Base-by-base conservation (phyloP, 2,113 vertebrate species). In the Caranx melampygus region DNA sequence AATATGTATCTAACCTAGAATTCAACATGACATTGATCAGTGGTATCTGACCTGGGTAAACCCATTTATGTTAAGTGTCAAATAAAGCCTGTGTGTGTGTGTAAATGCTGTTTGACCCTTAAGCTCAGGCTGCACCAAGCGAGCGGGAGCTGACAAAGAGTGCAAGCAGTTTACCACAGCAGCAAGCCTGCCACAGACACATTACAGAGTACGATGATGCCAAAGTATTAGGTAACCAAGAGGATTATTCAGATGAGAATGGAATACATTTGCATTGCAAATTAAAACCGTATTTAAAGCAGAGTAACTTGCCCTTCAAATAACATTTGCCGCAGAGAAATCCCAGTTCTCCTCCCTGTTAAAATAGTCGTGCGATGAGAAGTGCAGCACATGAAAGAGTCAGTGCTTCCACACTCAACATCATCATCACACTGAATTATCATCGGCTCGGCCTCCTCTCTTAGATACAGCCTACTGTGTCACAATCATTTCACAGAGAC, bases 261-360 rank as follows among this genome's bases (percentile, higher is more conserved):
- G 51, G 31, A 49, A 60, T 6, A 44, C 44, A 92, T 94, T 90
- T 91, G 92, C 93, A 92, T 87, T 93, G 89, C 89, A 92, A 89
- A 94, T 92, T 44, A 75, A 60, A 74, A 58, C 79, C 14, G 78
- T 82, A 88, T 85, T 93, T 91, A 90, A 90, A 93, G 82, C 78
- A 75, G 88, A 87, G 85, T 73, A 88, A 87, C 89, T 72, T 91
- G 90, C 85, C 91, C 91, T 94, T 94, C 87, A 91, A 90, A 91
- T 91, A 92, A 92, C 91, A 92, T 92, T 87, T 92, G 89, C 88
- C 82, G 83, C 52, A 55, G 70, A 89, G 86, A 84, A 80, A 79
- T 89, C 88, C 79, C 80, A 86, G 14, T 2, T 75, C 77, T 80
- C 70, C 83, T 20, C 66, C 21, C 79, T 83, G 72, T 66, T 89